Evolutionary conservation across 2,113 vertebrate species (phyloP).

Genomic region (Macquaria ambigua): DNA sequence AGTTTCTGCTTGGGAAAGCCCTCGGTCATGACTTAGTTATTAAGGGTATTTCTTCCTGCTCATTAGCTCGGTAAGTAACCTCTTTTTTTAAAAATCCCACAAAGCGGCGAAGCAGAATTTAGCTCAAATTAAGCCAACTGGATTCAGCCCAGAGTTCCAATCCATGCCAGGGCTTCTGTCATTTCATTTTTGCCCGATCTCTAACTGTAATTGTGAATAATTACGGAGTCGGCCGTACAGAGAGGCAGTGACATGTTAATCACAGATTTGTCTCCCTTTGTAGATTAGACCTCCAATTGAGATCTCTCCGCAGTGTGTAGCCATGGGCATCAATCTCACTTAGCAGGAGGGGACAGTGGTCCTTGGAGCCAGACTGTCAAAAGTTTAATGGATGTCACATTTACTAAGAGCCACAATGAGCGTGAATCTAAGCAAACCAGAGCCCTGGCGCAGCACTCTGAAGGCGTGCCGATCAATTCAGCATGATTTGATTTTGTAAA

Average conservation of each 20-base stretch:
- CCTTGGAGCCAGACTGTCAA: conserved; percentile 74
- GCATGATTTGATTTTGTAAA: conserved; percentile 71
- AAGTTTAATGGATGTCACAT: conserved; percentile 81
- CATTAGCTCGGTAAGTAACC: conserved; percentile 74
- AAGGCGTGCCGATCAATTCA: conserved; percentile 64
- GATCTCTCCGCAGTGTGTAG: conserved; percentile 70
- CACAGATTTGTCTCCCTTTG: conserved; percentile 79
- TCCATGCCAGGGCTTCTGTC: conserved; percentile 71
- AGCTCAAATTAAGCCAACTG: conserved; percentile 68
- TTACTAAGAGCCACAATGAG: conserved; percentile 69
- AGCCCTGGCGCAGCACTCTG: conserved; percentile 36
- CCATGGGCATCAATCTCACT: conserved; percentile 79
- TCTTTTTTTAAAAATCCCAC: conserved; percentile 59
- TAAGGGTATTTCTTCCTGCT: conserved; percentile 57
- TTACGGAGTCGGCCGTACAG: conserved; percentile 56
- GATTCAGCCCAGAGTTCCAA: conserved; percentile 66
- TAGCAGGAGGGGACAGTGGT: conserved; percentile 72
- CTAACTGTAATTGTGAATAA: conserved; percentile 81
- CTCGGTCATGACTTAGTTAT: conserved; percentile 51
- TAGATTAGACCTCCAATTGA: conserved; percentile 75
- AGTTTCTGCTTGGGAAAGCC: conserved; percentile 51
- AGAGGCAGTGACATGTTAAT: conserved; percentile 79
- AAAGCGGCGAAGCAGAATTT: conserved; percentile 63
- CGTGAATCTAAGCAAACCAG: conserved; percentile 64
- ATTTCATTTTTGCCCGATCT: conserved; percentile 74